Evolutionary conservation across 2,113 vertebrate species (phyloP).

Genomic region (Pygoscelis antarcticus): DNA sequence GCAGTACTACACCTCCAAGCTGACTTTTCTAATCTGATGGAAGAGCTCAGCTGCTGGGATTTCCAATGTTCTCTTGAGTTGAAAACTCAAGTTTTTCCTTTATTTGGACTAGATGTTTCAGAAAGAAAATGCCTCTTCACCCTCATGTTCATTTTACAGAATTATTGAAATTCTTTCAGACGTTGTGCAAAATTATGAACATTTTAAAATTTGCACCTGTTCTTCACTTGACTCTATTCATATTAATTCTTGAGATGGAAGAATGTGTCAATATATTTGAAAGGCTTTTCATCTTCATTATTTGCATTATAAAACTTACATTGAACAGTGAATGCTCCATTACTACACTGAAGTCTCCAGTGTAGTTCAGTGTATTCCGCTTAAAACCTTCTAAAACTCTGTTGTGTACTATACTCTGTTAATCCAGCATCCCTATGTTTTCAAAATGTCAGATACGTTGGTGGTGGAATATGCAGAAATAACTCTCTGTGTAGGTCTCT

Average conservation of each 20-base stretch:
- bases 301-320: background rate
- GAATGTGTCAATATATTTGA: background rate
- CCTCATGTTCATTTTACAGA: background rate
- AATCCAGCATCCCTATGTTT: background rate
- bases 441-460: background rate
- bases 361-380: background rate
- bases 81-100: background rate
- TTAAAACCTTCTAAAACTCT: background rate
- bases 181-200: background rate
- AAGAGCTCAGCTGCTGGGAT: background rate
- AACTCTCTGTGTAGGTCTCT: background rate
- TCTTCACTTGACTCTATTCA: background rate
- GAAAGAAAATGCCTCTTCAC: background rate
- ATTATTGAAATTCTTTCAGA: background rate
- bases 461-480: background rate
- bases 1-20: background rate
- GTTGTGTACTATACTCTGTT: background rate
- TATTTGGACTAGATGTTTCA: background rate
- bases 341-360: background rate
- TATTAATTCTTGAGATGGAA: background rate
- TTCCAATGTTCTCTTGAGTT: background rate
- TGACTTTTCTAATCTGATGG: background rate
- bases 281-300: background rate
- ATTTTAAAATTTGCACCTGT: background rate
- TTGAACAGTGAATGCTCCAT: background rate